Base-by-base conservation (phyloP, 2,797 vertebrate genomes). In the Channallabes apus region DNA sequence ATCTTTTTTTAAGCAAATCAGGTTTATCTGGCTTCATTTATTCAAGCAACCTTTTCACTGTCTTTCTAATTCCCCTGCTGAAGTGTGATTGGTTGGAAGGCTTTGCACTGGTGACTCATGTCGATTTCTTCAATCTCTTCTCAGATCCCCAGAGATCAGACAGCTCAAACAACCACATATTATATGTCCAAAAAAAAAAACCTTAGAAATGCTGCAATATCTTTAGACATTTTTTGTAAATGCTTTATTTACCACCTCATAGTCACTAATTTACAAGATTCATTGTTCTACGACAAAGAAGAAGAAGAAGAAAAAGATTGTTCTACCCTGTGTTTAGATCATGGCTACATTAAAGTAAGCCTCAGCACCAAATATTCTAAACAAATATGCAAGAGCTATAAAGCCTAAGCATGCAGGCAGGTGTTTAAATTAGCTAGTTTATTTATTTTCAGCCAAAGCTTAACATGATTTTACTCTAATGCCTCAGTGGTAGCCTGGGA, bases 111-210 rank as follows among this genome's bases (percentile, higher is more conserved):
- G 65, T 27, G 51, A 51, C 38, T 85, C 72, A 80, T 27, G 58
- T 79, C 51, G 67, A 80, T 75, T 89, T 83, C 69, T 83, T 85
- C n/a, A 85, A 84, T 75, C 64, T n/a, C 61, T 77, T 75, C 58
- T 46, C 61, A 24, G 71, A 54, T 85, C 71, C 51, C 69, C 58
- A 88, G 79, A 75, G 85, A 51, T 81, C 38, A 71, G 85, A 73
- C 84, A 85, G 80, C 81, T 73, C 77, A 78, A 35, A 61, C 20
- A 27, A 68, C 46, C 41, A n/a, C 78, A 78, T 29, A 54, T n/a
- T 82, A 59, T 77, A 78, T 61, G 32, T 22, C 35, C 12, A 15
- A 9, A 32, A 76, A 29, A 20, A 32, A 29, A n/a, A n/a, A n/a
- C 7, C 2, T 29, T 32, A 38, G 5, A 61, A 1, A 77, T 15